These are phyloP conservation scores for Teleiodes luculella DNA, from an alignment of 2,888 invertebrate species.

Conservation along the genomic window DNA sequence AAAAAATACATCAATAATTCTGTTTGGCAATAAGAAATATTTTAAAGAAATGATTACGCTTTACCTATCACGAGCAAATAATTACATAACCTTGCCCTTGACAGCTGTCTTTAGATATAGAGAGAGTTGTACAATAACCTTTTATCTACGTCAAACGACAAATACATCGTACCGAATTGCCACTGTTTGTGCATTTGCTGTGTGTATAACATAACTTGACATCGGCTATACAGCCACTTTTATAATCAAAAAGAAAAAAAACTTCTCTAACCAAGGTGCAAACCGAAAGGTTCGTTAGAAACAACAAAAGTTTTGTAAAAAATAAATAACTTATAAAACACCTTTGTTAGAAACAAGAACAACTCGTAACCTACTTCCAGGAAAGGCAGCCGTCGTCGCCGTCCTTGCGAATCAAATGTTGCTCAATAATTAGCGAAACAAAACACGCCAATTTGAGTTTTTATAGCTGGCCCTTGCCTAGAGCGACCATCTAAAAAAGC, in stretches of 20 bases:
- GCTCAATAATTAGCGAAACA: constrained; percentile 36
- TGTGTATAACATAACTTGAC: no score
- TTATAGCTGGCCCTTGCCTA: constrained; percentile 29
- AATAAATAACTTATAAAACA: constrained; percentile 1
- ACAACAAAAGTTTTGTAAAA: neutral
- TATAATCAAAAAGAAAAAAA: neutral
- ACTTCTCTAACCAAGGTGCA: constrained; percentile 1
- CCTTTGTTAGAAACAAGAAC: constrained; percentile 12
- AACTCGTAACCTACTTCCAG: constrained; percentile 22
- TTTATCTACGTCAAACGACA: neutral
- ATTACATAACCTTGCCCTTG: neutral
- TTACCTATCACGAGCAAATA: no score
- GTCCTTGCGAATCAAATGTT: constrained; percentile 31
- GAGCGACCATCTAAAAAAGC: constrained; percentile 21
- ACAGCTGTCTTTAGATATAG: neutral
- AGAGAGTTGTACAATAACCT: neutral
- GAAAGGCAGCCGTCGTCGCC: constrained; percentile 20
- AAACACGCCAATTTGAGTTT: constrained; percentile 29
- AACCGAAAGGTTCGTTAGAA: neutral
- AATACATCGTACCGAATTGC: neutral
- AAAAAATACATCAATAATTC: no score
- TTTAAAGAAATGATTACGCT: no score
- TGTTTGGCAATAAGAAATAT: no score
- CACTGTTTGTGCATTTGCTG: no score
- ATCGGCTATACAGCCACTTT: neutral